Evolutionary conservation across 2,113 vertebrate species (phyloP).

Genomic region (Centropus unirufus): DNA sequence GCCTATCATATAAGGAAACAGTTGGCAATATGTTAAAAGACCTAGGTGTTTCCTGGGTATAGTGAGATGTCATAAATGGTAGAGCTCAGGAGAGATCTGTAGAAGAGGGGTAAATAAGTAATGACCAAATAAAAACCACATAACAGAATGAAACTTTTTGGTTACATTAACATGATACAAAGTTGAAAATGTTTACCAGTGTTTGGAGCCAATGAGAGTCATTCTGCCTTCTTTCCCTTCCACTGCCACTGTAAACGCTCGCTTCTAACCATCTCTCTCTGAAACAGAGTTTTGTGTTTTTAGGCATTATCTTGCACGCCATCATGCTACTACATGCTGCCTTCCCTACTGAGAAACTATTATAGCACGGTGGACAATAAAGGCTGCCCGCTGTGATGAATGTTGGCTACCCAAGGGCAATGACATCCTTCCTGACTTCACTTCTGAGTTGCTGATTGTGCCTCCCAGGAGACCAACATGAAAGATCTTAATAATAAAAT

Average conservation of each 20-base stretch:
- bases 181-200: background rate
- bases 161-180: background rate
- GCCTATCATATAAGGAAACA: background rate
- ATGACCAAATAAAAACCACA: background rate
- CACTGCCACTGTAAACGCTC: background rate
- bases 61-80: background rate
- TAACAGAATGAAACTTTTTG: background rate
- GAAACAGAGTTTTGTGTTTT: constrained; percentile 7
- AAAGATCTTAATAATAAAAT: background rate
- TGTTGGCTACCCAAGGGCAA: constrained; percentile 25
- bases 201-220: background rate
- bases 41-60: background rate
- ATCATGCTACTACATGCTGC: background rate
- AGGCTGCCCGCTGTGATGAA: constrained; percentile 21
- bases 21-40: background rate
- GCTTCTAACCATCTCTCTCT: background rate
- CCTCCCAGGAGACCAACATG: background rate
- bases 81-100: background rate
- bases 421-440: constrained; percentile 22
- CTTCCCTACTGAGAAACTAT: constrained; percentile 42
- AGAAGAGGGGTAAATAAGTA: background rate
- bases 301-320: constrained; percentile 18
- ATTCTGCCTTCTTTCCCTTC: background rate
- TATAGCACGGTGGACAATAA: background rate
- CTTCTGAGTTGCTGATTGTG: background rate